Evolutionary conservation across 2,113 vertebrate genomes (phyloP).

Genomic region (Himantopus leucocephalus): DNA sequence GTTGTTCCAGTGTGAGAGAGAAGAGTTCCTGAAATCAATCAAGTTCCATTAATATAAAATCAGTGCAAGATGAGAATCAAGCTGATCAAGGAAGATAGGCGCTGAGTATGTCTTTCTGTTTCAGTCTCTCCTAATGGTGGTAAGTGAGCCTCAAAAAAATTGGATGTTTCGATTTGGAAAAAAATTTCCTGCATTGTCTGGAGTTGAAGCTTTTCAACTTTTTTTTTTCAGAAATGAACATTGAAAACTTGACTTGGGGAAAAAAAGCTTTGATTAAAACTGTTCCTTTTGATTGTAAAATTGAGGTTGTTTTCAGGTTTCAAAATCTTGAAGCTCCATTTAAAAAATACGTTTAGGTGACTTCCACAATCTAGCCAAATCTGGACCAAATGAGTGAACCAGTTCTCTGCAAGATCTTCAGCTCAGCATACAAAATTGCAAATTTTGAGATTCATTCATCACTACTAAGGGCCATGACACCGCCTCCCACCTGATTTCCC

Average conservation of each 20-base stretch:
- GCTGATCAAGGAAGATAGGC: background rate
- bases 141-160: background rate
- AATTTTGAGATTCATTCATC: background rate
- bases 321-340: background rate
- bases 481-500: background rate
- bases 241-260: background rate
- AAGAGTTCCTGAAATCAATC: conserved; percentile 16
- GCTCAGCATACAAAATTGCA: background rate
- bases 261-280: background rate
- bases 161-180: background rate
- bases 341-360: background rate
- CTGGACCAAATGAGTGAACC: background rate
- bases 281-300: background rate
- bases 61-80: background rate
- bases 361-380: background rate
- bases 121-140: background rate
- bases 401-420: background rate
- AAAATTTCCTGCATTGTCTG: background rate
- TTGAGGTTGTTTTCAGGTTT: background rate
- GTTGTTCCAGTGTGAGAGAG: background rate
- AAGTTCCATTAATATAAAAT: conserved; percentile 16
- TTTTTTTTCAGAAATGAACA: background rate
- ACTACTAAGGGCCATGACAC: background rate
- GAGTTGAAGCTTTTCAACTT: background rate
- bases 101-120: background rate